Evolutionary conservation across 2,888 invertebrate species (phyloP), one percentile per base, ranked within the genome.

Genomic region (Choreutis nemorana): DNA sequence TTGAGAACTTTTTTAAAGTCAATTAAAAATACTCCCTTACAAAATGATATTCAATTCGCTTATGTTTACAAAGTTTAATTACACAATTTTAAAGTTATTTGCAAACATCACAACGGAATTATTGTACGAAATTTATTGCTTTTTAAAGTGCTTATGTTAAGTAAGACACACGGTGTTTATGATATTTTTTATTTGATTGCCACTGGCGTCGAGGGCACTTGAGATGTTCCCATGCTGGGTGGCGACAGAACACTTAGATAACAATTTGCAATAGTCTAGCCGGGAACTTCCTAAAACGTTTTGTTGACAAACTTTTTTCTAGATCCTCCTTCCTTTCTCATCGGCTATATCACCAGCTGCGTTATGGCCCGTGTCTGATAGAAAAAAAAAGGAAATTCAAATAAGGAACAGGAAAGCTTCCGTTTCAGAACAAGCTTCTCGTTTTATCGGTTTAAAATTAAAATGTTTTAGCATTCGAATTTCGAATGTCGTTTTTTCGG

Each of bases 191-290:
- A 43, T 50, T 44, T 48, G 39, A 46, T 34, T 26, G 26, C 27
- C 36, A 44, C 45, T 52, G 65, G 63, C 67, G 67, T 50, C 71
- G 34, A 26, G 32, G 20, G 52, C 72, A 73, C 61, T 63, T 55
- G 53, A 59, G 11, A 20, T n/a, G 52, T 71, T 71, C 71, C 68
- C 71, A 71, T 66, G 57, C 68, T 68, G 77, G 77, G 77, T 77
- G 77, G 77, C 77, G 77, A 73, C 77, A 67, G 53, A 60, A 55
- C 70, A 72, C 73, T 75, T 55, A 57, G 56, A 59, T 56, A 50
- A 48, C 68, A 71, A 73, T 75, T 73, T 71, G 75, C 77, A 72
- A 62, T 45, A 52, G 75, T 75, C 73, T 72, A 68, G 71, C 58
- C 71, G 44, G 39, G 48, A 40, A 58, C 51, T 72, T 72, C 70